Evolutionary conservation across 2,888 invertebrate species (phyloP).

Genomic region (Ceramica pisi): DNA sequence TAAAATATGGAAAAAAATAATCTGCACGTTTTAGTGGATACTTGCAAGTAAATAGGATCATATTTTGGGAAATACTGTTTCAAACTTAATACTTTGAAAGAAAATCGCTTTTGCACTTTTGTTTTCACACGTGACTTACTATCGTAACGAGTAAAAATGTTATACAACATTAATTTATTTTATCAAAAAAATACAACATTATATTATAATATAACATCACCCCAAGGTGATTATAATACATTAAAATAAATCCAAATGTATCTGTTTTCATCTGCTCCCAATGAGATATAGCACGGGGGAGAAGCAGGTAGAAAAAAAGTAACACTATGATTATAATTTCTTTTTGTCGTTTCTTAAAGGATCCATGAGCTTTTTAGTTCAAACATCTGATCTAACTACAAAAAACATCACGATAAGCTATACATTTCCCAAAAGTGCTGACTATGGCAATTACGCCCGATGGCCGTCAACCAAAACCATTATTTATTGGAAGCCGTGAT

Average conservation of each 20-base stretch:
- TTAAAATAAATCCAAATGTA: too few species aligned
- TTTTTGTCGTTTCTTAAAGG: too few species aligned
- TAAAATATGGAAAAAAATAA: neutral
- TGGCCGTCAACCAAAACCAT: conserved; percentile 1
- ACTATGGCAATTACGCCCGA: neutral
- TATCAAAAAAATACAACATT: too few species aligned
- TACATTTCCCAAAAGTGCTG: conserved; percentile 1
- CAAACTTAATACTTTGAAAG: neutral
- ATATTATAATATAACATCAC: too few species aligned
- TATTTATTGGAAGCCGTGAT: conserved; percentile 11
- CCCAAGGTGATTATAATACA: too few species aligned
- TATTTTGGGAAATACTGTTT: neutral
- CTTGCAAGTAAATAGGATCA: neutral
- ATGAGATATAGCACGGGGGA: too few species aligned
- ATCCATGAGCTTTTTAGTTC: neutral
- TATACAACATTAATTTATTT: too few species aligned
- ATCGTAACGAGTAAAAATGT: too few species aligned
- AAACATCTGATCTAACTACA: neutral
- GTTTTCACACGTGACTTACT: neutral
- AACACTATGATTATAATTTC: too few species aligned
- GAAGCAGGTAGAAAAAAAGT: too few species aligned
- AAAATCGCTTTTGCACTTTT: neutral
- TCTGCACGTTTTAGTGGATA: neutral
- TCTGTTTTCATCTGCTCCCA: too few species aligned
- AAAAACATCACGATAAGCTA: conserved; percentile 1